Evolutionary conservation across 1,140 invertebrate genomes (phyloP).

Genomic region (Hyles euphorbiae): DNA sequence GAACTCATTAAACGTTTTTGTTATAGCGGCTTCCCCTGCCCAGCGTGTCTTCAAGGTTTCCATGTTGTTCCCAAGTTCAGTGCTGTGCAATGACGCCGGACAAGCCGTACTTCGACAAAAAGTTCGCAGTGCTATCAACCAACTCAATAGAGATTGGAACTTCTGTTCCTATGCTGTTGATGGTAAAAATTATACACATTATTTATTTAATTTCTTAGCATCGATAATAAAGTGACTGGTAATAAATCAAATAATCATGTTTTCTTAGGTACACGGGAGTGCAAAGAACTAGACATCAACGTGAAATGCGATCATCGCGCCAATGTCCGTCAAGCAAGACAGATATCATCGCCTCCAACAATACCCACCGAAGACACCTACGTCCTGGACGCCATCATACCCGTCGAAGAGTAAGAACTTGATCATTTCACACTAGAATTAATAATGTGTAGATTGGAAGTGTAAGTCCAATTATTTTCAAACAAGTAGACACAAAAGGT

Average conservation of each 20-base stretch:
- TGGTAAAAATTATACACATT: conserved; percentile 66
- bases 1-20: conserved; percentile 7
- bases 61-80: conserved; percentile 95
- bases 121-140: conserved; percentile 90
- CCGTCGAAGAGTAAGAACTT: conserved; percentile 86
- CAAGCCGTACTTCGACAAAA: conserved; percentile 92
- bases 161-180: conserved; percentile 93
- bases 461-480: no score
- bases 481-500: conserved; percentile 10
- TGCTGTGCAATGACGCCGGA: conserved; percentile 95
- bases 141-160: conserved; percentile 94
- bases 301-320: conserved; percentile 90
- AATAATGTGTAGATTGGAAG: no score
- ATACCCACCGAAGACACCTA: conserved; percentile 83
- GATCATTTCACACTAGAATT: no score
- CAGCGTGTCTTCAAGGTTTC: conserved; percentile 94
- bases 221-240: no score
- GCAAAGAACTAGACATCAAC: conserved; percentile 91
- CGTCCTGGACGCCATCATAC: conserved; percentile 85
- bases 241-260: neutral
- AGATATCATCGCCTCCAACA: conserved; percentile 68
- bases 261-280: conserved; percentile 79
- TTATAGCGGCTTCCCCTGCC: conserved; percentile 85
- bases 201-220: no score
- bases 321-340: conserved; percentile 77